Base-by-base conservation (phyloP, 2,888 invertebrate genomes). In the Euspilapteryx auroguttella region DNA sequence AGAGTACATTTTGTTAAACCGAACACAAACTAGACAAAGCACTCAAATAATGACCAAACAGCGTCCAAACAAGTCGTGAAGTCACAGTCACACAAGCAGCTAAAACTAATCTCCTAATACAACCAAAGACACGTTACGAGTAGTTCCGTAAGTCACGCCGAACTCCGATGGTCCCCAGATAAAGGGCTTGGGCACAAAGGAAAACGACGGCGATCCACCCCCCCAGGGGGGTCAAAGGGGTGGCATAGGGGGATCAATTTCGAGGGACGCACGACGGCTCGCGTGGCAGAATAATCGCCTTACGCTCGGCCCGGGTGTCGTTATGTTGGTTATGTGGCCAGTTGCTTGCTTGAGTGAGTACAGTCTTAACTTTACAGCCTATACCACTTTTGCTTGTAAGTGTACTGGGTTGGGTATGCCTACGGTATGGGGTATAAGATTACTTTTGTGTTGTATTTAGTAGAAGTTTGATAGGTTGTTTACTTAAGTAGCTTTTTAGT, bases 241-340 rank as follows among this genome's bases (percentile, higher is more conserved):
- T 38, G 42, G 43, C 38, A 37, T 38, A 35, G 45, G 27, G 22
- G 48, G 54, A 52, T 52, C 54, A 52, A 55, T 55, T 52, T 45
- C 51, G 51, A 41, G 42, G 51, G 48, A 48, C 34, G 42, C 39
- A 48, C 49, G 49, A 46, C 52, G 44, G 45, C 49, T 50, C 41
- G 46, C 49, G 49, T 50, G 48, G 44, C 45, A 41, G 32, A 44
- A 53, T 58, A 58, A 58, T 58, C 58, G 56, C 51, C 56, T 56
- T 58, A 57, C 42, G 39, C 44, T 44, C 51, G 54, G 49, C 54
- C 50, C 44, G 38, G 37, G 47, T 42, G 45, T 42, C 46, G 47
- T 49, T 49, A 47, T 47, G 50, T 47, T 50, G 48, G 47, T 49
- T 49, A 47, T 47, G 50, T 47, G 51, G 48, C 40, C 38, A 44